Percentiles rank a stretch among this genome's conserved stretches.
phyloP scores from a whole-genome alignment of 2,888 invertebrate species.

The Philaethria dido region DNA sequence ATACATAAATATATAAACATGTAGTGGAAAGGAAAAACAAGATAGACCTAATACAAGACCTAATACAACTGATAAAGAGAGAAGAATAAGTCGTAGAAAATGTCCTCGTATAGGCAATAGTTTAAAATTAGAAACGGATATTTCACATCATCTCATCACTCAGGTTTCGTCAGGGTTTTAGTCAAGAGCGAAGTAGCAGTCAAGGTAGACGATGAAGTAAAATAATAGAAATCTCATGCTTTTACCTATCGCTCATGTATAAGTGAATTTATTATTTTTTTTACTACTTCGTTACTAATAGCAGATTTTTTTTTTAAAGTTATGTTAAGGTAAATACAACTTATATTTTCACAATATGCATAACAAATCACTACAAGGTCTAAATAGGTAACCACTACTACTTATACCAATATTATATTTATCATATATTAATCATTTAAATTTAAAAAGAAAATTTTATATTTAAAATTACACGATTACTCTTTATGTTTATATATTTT shows the following conservation, averaged over 20 bases:
- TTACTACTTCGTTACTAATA: too few relatives aligned
- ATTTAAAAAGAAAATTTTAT: not conserved
- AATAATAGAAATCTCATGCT: not conserved
- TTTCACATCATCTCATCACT: conserved; percentile 13
- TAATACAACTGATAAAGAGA: too few relatives aligned
- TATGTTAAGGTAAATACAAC: too few relatives aligned
- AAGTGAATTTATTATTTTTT: too few relatives aligned
- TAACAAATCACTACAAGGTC: too few relatives aligned
- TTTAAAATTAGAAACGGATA: conserved; percentile 13
- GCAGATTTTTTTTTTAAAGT: too few relatives aligned
- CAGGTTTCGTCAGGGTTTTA: conserved; percentile 11
- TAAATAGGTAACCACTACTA: too few relatives aligned
- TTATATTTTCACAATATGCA: too few relatives aligned
- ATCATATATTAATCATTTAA: not conserved
- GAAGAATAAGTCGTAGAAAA: conserved; percentile 3
- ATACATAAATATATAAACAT: not conserved
- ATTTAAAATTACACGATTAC: too few relatives aligned
- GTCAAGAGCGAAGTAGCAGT: conserved; percentile 6
- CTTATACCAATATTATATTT: not conserved
- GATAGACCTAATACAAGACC: not conserved
- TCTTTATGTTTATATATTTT: not conserved
- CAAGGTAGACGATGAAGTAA: not conserved
- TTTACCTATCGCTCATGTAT: not conserved
- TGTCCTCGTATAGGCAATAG: conserved; percentile 4
- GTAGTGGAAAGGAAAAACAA: not conserved